Evolutionary conservation across 2,888 invertebrate genomes (phyloP).

Genomic region (Chrysotoxum bicinctum): DNA sequence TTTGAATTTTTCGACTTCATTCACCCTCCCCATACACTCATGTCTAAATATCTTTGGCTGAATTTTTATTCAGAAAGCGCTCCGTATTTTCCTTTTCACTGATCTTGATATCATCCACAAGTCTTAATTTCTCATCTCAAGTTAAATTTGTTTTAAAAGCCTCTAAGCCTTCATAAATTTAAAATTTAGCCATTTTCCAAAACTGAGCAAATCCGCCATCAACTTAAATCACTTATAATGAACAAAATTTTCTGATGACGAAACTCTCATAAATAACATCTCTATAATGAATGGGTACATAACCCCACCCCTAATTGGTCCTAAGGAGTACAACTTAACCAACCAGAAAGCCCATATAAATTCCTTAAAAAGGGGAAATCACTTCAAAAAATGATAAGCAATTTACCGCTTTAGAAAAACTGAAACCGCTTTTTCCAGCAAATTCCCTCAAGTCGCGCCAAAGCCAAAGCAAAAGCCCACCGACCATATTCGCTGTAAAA

Average conservation of each 20-base stretch:
- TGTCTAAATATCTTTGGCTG: too few species aligned
- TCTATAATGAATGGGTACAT: neutral
- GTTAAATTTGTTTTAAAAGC: too few species aligned
- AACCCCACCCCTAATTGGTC: constrained; percentile 15
- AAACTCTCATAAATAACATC: neutral
- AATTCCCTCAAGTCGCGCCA: constrained; percentile 27
- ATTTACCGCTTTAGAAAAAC: constrained; percentile 45
- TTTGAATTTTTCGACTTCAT: too few species aligned
- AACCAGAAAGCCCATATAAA: neutral
- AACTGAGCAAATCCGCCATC: neutral
- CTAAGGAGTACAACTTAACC: neutral
- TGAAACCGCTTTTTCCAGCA: neutral
- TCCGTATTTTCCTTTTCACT: too few species aligned
- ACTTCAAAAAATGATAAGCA: constrained; percentile 46
- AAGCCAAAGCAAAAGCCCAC: neutral
- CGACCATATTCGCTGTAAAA: constrained; percentile 21
- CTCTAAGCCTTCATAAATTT: too few species aligned
- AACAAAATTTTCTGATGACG: neutral
- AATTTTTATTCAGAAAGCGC: too few species aligned
- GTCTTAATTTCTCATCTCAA: too few species aligned
- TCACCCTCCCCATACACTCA: too few species aligned
- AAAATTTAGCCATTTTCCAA: too few species aligned
- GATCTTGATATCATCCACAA: too few species aligned
- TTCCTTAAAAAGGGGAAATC: constrained; percentile 41
- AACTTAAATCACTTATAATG: neutral